Base-by-base conservation (phyloP, 1,140 invertebrate species). In the Bathynomus jamesi region DNA sequence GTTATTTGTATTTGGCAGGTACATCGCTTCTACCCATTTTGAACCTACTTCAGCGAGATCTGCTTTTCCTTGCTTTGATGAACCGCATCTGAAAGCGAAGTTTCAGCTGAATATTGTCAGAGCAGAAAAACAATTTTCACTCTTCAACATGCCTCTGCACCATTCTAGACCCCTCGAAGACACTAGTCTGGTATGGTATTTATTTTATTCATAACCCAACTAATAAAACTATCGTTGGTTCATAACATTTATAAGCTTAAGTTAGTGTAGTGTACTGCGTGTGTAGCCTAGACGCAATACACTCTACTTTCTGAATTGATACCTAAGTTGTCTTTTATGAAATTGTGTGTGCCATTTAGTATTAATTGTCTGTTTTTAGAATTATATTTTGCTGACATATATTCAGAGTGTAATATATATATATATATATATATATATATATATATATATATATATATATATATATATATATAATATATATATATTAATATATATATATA, bases 1-100 rank as follows among this genome's bases (percentile, higher is more conserved):
- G n/a, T n/a, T n/a, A n/a, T n/a, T n/a, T n/a, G n/a, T n/a, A n/a
- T n/a, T n/a, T n/a, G n/a, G 32, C 79, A 97, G 94, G 81, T 90
- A 91, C 79, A 85, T 98, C 67, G 94, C 94, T 0, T 92, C 95
- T 3, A 98, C 96, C 0, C 92, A 98, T 80, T 99, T 99, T 80
- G 92, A 98, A 82, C 89, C 96, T 65, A 96, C 94, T 5, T 92
- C 93, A 76, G 96, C 96, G 0, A 86, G 96, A 21, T 88, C 90
- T 70, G 94, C 95, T 0, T 99, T 99, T 80, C 96, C 96, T 0
- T 98, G 95, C n/a, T n/a, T n/a, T n/a, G n/a, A n/a, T n/a, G n/a
- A n/a, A n/a, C n/a, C n/a, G n/a, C n/a, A n/a, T n/a, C 80, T 97
- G 71, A 93, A 98, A 80, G 95, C 96, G 0, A 89, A 88, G 64